phyloP scores from a whole-genome alignment of 2,113 vertebrate genomes.

The Dromiciops gliroides region DNA sequence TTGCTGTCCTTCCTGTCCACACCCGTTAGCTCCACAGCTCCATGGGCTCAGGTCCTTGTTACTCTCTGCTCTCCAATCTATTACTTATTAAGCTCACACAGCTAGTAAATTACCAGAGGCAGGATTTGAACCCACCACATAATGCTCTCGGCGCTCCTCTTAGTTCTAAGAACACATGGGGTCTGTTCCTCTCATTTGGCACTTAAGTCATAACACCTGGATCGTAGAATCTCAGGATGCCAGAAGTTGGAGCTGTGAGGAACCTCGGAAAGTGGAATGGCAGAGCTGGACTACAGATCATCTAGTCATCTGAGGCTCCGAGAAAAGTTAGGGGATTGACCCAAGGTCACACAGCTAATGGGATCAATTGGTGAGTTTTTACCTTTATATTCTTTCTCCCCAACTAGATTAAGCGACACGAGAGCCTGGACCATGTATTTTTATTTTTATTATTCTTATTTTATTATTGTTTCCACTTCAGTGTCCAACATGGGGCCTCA shows the following conservation, averaged over 20 bases:
- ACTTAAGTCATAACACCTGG: neutral
- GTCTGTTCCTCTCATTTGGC: neutral
- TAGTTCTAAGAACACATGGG: neutral
- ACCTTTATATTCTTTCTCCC: neutral
- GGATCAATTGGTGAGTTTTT: neutral
- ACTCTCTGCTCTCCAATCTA: too few relatives aligned
- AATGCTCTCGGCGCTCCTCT: neutral
- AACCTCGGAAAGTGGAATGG: neutral
- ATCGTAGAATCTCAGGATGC: neutral
- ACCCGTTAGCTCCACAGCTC: too few relatives aligned
- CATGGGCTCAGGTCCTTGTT: too few relatives aligned
- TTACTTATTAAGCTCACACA: too few relatives aligned
- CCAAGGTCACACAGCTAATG: neutral
- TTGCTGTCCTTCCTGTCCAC: too few relatives aligned
- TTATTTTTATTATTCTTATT: too few relatives aligned
- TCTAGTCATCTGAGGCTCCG: neutral
- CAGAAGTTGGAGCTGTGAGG: neutral
- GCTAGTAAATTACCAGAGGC: too few relatives aligned
- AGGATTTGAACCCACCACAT: neutral
- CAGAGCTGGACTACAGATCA: too few relatives aligned
- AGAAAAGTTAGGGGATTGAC: neutral
- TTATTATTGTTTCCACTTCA: too few relatives aligned
- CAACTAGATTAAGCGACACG: neutral
- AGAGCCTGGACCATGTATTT: neutral
- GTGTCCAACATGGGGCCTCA: neutral